Evolutionary conservation across 2,797 vertebrate genomes (phyloP).

Genomic region (Sebastolobus altivelis): DNA sequence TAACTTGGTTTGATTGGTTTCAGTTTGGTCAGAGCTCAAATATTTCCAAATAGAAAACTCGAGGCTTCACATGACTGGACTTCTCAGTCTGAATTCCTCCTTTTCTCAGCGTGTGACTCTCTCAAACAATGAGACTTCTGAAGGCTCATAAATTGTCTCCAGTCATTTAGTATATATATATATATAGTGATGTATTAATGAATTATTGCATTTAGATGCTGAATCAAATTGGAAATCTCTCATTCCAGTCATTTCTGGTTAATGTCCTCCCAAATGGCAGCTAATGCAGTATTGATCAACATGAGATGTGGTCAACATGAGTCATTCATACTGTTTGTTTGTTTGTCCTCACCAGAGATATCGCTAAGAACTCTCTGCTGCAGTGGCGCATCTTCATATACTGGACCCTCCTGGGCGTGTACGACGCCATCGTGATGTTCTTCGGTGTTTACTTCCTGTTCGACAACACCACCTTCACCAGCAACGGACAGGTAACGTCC

Average conservation of each 20-base stretch:
- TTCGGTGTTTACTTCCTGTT: conserved; percentile 98
- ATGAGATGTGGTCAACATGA: neutral
- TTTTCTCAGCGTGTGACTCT: neutral
- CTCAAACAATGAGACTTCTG: neutral
- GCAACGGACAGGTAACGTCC: conserved; percentile 88
- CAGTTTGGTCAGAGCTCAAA: conserved; percentile 6
- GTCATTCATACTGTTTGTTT: conserved; percentile 11
- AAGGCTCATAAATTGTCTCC: neutral
- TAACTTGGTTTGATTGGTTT: neutral
- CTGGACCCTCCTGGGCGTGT: conserved; percentile 95
- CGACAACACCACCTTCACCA: conserved; percentile 94
- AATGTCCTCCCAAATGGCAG: neutral
- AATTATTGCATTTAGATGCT: neutral
- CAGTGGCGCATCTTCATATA: conserved; percentile 94
- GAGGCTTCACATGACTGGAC: neutral
- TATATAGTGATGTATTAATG: neutral
- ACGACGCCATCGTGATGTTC: conserved; percentile 96
- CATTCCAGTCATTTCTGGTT: conserved; percentile 11
- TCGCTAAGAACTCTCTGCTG: conserved; percentile 95
- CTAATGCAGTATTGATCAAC: conserved; percentile 9
- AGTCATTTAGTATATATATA: neutral
- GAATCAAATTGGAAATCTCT: conserved; percentile 31
- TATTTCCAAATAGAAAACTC: neutral
- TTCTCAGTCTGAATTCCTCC: neutral
- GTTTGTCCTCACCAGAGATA: conserved; percentile 87